phyloP scores from a whole-genome alignment of 2,888 invertebrate species.

The Drosophila greeni region DNA sequence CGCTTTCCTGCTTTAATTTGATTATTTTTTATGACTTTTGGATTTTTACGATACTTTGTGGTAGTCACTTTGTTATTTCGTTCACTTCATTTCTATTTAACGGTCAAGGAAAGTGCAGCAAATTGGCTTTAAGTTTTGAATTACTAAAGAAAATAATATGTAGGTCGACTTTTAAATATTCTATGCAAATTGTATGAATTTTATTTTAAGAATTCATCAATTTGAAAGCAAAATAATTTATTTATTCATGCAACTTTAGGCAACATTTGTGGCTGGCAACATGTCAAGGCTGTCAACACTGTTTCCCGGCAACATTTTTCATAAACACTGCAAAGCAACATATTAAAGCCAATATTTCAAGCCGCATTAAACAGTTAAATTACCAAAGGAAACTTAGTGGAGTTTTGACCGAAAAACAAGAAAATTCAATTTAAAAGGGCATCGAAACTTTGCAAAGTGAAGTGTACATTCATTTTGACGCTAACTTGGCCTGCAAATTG shows the following conservation, averaged over 20 bases:
- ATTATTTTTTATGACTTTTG: conserved; percentile 64
- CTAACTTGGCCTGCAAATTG: conserved; percentile 49
- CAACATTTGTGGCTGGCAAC: neutral
- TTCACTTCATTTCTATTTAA: conserved; percentile 33
- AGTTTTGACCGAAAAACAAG: neutral
- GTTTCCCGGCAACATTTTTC: neutral
- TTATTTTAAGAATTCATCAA: neutral
- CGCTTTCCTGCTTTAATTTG: conserved; percentile 27
- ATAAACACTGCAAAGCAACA: neutral
- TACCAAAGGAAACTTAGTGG: neutral
- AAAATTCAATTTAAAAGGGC: conserved; percentile 1
- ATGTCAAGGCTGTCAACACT: neutral
- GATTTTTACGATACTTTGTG: conserved; percentile 54
- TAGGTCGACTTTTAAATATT: neutral
- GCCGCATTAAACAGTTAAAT: neutral
- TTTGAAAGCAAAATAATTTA: neutral
- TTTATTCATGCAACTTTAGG: neutral
- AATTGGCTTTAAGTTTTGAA: conserved; percentile 5
- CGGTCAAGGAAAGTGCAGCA: neutral
- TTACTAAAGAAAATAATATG: neutral
- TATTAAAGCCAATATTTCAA: neutral
- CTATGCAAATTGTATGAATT: neutral
- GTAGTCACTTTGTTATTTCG: conserved; percentile 43
- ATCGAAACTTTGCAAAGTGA: conserved; percentile 1
- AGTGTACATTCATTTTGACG: conserved; percentile 2